Evolutionary conservation across 2,888 invertebrate genomes (phyloP).

Genomic region (Phortica okadai): DNA sequence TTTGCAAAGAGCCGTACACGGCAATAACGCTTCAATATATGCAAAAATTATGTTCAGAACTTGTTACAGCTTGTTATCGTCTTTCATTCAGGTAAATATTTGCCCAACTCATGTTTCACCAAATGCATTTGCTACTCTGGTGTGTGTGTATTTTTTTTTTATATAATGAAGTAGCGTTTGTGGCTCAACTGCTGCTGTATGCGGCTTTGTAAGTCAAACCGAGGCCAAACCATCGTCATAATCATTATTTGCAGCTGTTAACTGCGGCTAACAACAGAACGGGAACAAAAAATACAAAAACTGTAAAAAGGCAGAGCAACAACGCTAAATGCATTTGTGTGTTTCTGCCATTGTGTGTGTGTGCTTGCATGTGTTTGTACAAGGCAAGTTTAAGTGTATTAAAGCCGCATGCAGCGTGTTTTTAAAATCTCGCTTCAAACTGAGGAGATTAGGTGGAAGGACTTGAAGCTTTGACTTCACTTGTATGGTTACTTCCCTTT

Average conservation of each 20-base stretch:
- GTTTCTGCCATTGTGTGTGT: slow-evolving; percentile 39
- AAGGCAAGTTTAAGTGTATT: slow-evolving; percentile 14
- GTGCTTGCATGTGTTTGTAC: slow-evolving; percentile 13
- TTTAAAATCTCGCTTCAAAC: slow-evolving; percentile 4
- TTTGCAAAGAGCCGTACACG: not conserved
- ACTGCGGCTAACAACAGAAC: slow-evolving; percentile 44
- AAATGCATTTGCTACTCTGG: not conserved
- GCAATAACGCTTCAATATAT: slow-evolving; percentile 68
- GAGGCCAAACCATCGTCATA: slow-evolving; percentile 49
- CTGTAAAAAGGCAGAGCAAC: not conserved
- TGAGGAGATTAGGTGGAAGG: not conserved
- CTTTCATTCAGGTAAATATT: not conserved
- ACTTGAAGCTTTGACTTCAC: no score
- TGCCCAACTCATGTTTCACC: not conserved
- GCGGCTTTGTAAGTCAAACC: not conserved
- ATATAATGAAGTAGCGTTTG: slow-evolving; percentile 6
- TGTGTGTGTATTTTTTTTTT: not conserved
- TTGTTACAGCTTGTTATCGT: not conserved
- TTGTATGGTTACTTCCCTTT: not conserved
- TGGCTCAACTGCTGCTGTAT: no score
- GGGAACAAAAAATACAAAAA: not conserved
- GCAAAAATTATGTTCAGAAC: slow-evolving; percentile 53
- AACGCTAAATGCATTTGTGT: slow-evolving; percentile 28
- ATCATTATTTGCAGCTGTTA: slow-evolving; percentile 61
- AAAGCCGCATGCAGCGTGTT: slow-evolving; percentile 2